These are phyloP conservation scores for Mythimna vitellina DNA, from an alignment of 2,888 invertebrate species.

Conservation along the genomic window DNA sequence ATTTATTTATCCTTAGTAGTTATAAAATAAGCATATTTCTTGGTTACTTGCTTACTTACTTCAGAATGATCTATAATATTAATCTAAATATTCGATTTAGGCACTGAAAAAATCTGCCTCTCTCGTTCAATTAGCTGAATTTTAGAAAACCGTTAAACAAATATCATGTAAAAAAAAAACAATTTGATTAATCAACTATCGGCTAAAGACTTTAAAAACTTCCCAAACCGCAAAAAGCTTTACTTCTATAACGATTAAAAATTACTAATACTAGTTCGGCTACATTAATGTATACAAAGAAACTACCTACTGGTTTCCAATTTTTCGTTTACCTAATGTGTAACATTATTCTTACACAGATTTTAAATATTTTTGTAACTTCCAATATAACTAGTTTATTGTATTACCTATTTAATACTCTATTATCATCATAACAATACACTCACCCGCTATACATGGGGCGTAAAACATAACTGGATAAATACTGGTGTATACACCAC, in stretches of 20 bases:
- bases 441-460: neutral
- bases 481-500: neutral
- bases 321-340: neutral
- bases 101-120: neutral
- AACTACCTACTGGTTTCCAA: neutral
- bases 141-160: neutral
- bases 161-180: neutral
- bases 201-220: neutral
- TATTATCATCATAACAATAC: neutral
- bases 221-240: no score
- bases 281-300: neutral
- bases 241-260: no score
- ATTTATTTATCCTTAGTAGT: conserved; percentile 2
- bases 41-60: neutral
- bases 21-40: neutral
- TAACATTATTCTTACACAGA: conserved; percentile 2
- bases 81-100: conserved; percentile 10
- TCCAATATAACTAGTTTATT: neutral
- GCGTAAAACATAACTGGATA: neutral
- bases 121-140: neutral
- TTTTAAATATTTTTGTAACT: neutral
- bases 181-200: neutral
- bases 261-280: neutral
- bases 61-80: neutral
- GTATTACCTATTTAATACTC: neutral